A percentile compares a stretch with the other conserved stretches of the same genome.
Conservation (phyloP, 2,888 invertebrate genomes). For the Poecilus cupreus region DNA sequence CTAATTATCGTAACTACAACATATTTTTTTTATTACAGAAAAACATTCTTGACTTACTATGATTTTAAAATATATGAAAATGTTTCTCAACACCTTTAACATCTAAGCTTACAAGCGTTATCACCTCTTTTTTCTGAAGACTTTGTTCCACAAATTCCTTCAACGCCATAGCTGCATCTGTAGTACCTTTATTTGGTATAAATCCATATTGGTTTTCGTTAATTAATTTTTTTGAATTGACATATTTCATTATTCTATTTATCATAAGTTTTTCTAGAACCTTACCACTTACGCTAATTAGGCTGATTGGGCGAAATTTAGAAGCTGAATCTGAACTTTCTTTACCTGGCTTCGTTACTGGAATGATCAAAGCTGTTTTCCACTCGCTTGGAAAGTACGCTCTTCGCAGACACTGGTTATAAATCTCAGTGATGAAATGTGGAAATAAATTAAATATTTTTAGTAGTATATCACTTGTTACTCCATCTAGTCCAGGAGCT, state of each 20-base stretch:
- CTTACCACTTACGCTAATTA: background rate
- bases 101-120: slow-evolving; percentile 21
- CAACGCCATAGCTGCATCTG: background rate
- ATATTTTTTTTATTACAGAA: no score
- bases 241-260: background rate
- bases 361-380: background rate
- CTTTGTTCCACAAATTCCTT: background rate
- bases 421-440: background rate
- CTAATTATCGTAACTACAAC: no score
- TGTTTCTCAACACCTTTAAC: no score
- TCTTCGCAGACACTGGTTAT: background rate
- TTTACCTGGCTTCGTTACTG: background rate
- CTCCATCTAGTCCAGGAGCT: background rate
- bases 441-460: background rate
- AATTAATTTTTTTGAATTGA: background rate
- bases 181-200: background rate
- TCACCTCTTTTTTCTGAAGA: background rate
- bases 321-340: background rate
- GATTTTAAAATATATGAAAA: no score
- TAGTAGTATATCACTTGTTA: no score
- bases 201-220: no score
- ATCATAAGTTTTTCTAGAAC: background rate
- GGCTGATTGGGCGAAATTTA: background rate
- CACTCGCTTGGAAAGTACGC: no score
- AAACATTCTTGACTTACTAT: no score